phyloP scores from a whole-genome alignment of 2,797 vertebrate genomes.

The Lagocephalus sceleratus region DNA sequence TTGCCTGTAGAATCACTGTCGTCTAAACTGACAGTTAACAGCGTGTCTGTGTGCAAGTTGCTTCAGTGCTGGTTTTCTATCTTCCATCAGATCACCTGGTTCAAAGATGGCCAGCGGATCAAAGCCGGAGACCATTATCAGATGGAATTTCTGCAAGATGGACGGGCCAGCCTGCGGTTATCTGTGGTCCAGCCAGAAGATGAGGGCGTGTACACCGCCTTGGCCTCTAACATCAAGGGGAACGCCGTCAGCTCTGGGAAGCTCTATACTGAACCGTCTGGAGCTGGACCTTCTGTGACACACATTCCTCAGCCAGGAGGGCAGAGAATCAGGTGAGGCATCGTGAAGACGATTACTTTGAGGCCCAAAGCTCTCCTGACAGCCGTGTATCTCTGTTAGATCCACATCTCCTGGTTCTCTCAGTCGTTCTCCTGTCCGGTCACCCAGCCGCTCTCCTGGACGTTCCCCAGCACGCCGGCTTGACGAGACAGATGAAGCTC shows the following conservation, averaged over 20 bases:
- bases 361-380: not conserved
- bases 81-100: conserved; percentile 87
- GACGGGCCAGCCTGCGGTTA: conserved; percentile 88
- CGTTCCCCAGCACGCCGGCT: conserved; percentile 90
- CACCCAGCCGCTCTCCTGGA: conserved; percentile 85
- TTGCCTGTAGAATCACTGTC: too few species aligned
- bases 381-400: conserved; percentile 39
- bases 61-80: not conserved
- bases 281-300: conserved; percentile 76
- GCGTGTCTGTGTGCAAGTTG: too few species aligned
- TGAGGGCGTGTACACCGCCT: conserved; percentile 93
- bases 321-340: conserved; percentile 85
- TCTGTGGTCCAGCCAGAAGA: conserved; percentile 87
- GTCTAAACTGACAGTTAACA: too few species aligned
- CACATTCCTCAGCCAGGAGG: conserved; percentile 84
- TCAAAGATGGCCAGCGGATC: conserved; percentile 94
- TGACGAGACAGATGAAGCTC: conserved; percentile 93
- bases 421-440: conserved; percentile 82
- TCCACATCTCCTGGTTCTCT: conserved; percentile 91
- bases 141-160: conserved; percentile 89
- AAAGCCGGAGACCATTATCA: conserved; percentile 82
- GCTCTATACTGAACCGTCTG: conserved; percentile 88
- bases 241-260: conserved; percentile 94
- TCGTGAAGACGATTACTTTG: not conserved
- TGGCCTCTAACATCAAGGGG: conserved; percentile 89